phyloP scores from a whole-genome alignment of 1,140 invertebrate genomes.

The Globodera rostochiensis region DNA sequence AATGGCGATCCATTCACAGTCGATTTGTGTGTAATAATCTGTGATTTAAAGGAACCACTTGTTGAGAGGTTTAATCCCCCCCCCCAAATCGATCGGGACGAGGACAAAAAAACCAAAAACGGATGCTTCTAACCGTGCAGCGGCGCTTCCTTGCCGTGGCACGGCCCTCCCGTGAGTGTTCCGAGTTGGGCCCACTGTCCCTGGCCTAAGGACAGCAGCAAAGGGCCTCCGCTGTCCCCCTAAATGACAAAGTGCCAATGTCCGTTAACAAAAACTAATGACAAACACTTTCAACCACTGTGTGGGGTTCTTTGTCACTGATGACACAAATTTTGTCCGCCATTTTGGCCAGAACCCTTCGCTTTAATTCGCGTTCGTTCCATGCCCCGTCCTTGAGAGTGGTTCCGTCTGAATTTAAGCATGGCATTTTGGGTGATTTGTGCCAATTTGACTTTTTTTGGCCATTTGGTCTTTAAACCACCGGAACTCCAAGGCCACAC shows the following conservation, averaged over 20 bases:
- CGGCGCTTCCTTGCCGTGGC: conserved; percentile 24
- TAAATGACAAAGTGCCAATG: background rate
- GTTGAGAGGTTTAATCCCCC: no score
- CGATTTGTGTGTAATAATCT: conserved; percentile 28
- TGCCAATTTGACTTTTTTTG: conserved; percentile 1
- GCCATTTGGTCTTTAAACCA: conserved; percentile 25
- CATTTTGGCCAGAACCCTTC: conserved; percentile 14
- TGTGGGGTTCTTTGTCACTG: conserved; percentile 20
- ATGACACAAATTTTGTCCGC: conserved; percentile 28
- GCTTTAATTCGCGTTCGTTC: conserved; percentile 15
- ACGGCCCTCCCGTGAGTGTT: conserved; percentile 22
- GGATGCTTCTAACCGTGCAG: background rate
- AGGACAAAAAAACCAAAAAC: no score
- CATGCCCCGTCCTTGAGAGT: conserved; percentile 11
- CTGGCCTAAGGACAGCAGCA: conserved; percentile 1
- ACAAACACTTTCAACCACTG: conserved; percentile 26
- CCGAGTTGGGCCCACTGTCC: conserved; percentile 22
- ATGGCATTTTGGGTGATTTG: background rate
- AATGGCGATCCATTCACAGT: conserved; percentile 28
- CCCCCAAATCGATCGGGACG: no score
- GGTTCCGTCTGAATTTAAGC: conserved; percentile 4
- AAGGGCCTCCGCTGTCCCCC: background rate
- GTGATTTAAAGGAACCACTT: no score
- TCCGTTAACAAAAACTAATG: background rate
- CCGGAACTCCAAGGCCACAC: conserved; percentile 14